phyloP scores from a whole-genome alignment of 1,140 invertebrate species.

The Leptinotarsa undecemlineata region DNA sequence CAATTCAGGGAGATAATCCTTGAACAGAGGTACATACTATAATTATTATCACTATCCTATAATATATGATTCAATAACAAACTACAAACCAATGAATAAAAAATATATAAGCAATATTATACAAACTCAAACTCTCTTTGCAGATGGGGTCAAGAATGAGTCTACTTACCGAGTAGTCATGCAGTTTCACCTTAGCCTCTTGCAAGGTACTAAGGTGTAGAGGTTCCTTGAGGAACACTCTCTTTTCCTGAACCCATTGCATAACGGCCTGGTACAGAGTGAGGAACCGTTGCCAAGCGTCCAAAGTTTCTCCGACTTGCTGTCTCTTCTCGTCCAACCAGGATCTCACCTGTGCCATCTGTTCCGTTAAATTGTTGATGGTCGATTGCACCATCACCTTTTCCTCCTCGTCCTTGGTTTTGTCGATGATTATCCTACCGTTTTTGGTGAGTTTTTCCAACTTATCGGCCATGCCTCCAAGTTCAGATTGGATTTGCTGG shows the following conservation, averaged over 20 bases:
- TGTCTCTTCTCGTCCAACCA: conserved; percentile 82
- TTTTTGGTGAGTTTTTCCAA: conserved; percentile 78
- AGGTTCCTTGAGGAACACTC: conserved; percentile 75
- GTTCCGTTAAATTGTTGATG: conserved; percentile 74
- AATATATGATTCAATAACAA: too few relatives aligned
- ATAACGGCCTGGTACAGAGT: conserved; percentile 79
- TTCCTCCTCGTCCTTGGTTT: conserved; percentile 76
- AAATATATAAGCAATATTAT: too few relatives aligned
- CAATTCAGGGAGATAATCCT: too few relatives aligned
- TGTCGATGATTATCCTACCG: conserved; percentile 77
- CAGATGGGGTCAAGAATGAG: background rate
- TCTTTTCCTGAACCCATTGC: conserved; percentile 82
- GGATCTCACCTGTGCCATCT: conserved; percentile 73
- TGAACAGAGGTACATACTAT: too few relatives aligned
- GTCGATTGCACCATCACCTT: conserved; percentile 76
- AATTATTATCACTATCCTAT: too few relatives aligned
- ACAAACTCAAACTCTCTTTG: too few relatives aligned
- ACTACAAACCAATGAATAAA: too few relatives aligned
- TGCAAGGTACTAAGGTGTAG: conserved; percentile 76
- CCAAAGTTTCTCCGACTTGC: conserved; percentile 82
- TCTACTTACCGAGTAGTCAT: conserved; percentile 80
- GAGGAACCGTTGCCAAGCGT: conserved; percentile 85
- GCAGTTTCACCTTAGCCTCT: conserved; percentile 80
- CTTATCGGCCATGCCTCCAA: conserved; percentile 72
- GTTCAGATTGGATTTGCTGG: conserved; percentile 75